Percentiles rank a stretch among this genome's conserved stretches.
Evolutionary conservation across 2,888 invertebrate species (phyloP).

Genomic region (Pinctada fucata): DNA sequence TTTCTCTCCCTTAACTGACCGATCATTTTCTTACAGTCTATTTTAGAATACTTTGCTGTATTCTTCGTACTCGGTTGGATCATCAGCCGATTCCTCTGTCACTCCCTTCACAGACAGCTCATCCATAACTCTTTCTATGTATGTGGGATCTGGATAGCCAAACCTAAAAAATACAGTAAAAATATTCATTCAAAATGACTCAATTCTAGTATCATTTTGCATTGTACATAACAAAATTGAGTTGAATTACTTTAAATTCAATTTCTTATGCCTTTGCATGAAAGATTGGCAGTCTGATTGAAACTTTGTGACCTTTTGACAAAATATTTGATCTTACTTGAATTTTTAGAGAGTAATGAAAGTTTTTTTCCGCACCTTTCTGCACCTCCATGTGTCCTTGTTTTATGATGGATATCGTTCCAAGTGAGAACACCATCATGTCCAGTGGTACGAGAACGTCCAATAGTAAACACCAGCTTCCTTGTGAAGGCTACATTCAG

Average conservation of each 20-base stretch:
- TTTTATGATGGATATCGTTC: too few species aligned
- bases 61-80: constrained; percentile 8
- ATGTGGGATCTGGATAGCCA: constrained; percentile 36
- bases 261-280: too few species aligned
- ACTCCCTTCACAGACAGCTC: constrained; percentile 34
- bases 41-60: background rate
- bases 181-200: too few species aligned
- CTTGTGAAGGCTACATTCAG: constrained; percentile 59
- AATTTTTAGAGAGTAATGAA: too few species aligned
- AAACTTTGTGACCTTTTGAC: too few species aligned
- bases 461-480: constrained; percentile 61
- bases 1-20: too few species aligned
- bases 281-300: too few species aligned
- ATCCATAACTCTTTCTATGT: constrained; percentile 34
- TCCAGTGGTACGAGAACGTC: constrained; percentile 59
- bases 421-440: constrained; percentile 45
- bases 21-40: background rate
- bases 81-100: constrained; percentile 14
- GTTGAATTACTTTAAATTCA: too few species aligned
- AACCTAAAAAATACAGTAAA: constrained; percentile 14
- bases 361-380: constrained; percentile 26
- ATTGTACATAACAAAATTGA: too few species aligned
- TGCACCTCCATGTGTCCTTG: constrained; percentile 48
- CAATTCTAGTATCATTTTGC: too few species aligned
- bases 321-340: too few species aligned